Conservation (phyloP, 53 echinoderm and acorn worm species). For the Crossaster papposus region DNA sequence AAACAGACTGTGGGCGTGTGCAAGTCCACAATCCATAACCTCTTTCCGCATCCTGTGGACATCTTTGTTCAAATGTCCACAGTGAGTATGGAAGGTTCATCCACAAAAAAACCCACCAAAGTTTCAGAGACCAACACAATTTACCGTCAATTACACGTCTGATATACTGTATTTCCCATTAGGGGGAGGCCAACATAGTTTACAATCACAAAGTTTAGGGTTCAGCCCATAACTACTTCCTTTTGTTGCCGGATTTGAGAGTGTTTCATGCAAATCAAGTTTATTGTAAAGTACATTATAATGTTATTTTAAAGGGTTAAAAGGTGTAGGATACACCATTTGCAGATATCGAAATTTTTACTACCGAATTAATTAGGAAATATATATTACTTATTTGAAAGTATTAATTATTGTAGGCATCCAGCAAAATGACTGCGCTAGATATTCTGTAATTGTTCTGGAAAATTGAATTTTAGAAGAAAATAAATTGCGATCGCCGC, state of each 20-base stretch:
- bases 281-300: background rate
- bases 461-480: no score
- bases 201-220: background rate
- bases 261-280: background rate
- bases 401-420: no score
- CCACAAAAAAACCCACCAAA: background rate
- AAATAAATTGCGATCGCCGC: no score
- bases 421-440: no score
- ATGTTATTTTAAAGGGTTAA: no score
- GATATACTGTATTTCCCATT: slow-evolving; percentile 20
- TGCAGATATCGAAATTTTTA: background rate
- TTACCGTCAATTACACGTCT: slow-evolving; percentile 19
- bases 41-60: no score
- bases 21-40: no score
- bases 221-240: background rate
- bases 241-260: background rate
- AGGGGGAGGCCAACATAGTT: background rate
- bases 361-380: background rate
- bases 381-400: no score
- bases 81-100: no score
- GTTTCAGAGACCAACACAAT: background rate
- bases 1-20: no score
- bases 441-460: no score
- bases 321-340: background rate
- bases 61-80: no score